phyloP scores from a whole-genome alignment of 2,797 vertebrate genomes.

The Lagodon rhomboides region DNA sequence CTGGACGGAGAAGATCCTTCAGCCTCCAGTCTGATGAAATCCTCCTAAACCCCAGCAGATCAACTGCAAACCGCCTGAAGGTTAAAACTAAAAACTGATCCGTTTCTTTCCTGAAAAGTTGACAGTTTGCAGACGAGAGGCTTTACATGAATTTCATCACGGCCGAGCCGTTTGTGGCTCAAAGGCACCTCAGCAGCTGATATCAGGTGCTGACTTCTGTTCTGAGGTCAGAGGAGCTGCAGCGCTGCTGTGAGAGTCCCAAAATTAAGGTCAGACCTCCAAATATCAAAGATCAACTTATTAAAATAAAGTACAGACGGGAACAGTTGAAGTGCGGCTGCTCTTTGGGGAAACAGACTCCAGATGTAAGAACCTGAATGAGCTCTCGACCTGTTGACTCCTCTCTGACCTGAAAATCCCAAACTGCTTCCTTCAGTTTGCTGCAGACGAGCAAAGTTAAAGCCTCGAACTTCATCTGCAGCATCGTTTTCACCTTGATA shows the following conservation, averaged over 20 bases:
- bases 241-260: not conserved
- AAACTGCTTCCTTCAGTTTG: not conserved
- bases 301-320: constrained; percentile 12
- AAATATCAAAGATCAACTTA: constrained; percentile 32
- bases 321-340: not conserved
- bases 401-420: constrained; percentile 23
- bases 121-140: constrained; percentile 30
- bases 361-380: constrained; percentile 2
- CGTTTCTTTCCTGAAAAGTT: constrained; percentile 55
- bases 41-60: constrained; percentile 57
- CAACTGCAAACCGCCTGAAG: constrained; percentile 46
- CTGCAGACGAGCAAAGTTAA: constrained; percentile 23
- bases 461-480: constrained; percentile 1
- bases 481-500: no score
- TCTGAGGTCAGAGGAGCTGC: not conserved
- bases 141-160: constrained; percentile 32
- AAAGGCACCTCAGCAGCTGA: constrained; percentile 26
- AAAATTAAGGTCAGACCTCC: constrained; percentile 23
- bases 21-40: constrained; percentile 57
- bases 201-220: not conserved
- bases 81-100: constrained; percentile 25
- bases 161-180: constrained; percentile 15
- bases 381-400: constrained; percentile 22
- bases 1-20: constrained; percentile 46
- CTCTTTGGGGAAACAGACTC: constrained; percentile 11